phyloP scores from a whole-genome alignment of 2,888 invertebrate genomes.

The Lomographa bimaculata region DNA sequence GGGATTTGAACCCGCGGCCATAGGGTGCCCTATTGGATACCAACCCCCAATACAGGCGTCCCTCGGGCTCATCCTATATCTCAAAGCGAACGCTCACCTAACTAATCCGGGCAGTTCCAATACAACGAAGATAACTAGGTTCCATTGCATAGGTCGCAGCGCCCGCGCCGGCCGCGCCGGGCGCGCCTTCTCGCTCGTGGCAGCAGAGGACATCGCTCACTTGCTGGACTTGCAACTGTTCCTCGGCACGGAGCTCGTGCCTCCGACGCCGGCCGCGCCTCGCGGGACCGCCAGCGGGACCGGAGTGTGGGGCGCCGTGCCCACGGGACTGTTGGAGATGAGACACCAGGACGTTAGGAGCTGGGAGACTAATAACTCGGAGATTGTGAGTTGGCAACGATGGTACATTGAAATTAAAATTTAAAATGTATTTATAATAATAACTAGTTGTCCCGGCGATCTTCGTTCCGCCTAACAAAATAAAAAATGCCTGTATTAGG shows the following conservation, averaged over 20 bases:
- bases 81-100: too few species aligned
- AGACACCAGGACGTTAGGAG: constrained; percentile 89
- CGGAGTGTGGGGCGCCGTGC: constrained; percentile 90
- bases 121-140: too few species aligned
- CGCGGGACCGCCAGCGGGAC: constrained; percentile 70
- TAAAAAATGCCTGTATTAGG: too few species aligned
- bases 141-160: constrained; percentile 95
- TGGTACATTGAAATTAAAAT: too few species aligned
- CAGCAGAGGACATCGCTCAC: constrained; percentile 96
- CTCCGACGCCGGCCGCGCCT: constrained; percentile 43
- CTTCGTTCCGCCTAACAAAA: too few species aligned
- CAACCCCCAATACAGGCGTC: too few species aligned
- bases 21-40: too few species aligned
- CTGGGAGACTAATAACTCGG: constrained; percentile 88
- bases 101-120: too few species aligned
- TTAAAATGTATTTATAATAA: too few species aligned
- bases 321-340: constrained; percentile 92
- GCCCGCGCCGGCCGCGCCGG: constrained; percentile 97
- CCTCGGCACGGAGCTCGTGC: constrained; percentile 88
- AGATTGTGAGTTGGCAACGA: constrained; percentile 89
- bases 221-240: constrained; percentile 97
- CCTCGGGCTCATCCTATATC: too few species aligned
- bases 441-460: too few species aligned
- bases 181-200: constrained; percentile 94
- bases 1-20: too few species aligned